These are phyloP conservation scores for Tachycineta bicolor DNA, from an alignment of 2,113 vertebrate genomes.

Conservation along the genomic window DNA sequence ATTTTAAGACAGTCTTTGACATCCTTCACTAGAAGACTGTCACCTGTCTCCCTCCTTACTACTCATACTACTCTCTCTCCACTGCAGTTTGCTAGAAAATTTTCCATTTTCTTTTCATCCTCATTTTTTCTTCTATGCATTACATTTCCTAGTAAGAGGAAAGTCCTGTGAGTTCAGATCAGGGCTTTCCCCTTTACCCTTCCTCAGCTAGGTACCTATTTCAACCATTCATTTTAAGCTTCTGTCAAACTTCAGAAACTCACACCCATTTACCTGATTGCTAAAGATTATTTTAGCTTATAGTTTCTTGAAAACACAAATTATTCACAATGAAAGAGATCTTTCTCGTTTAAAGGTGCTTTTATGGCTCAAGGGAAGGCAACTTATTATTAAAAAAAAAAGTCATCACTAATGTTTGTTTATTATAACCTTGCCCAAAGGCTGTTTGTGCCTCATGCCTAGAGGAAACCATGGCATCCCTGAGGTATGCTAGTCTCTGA, in stretches of 20 bases:
- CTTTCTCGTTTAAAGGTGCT: slow-evolving; percentile 40
- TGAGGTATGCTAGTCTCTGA: background rate
- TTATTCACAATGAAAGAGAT: background rate
- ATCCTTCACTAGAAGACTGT: background rate
- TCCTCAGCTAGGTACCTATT: background rate
- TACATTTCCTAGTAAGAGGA: background rate
- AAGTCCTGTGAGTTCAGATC: background rate
- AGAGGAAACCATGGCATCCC: background rate
- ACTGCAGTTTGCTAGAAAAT: background rate
- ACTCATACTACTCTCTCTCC: background rate
- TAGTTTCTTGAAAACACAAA: background rate
- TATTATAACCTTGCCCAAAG: slow-evolving; percentile 38
- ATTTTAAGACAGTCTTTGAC: background rate
- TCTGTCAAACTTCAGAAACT: background rate
- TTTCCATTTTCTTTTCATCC: background rate
- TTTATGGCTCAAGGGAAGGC: background rate
- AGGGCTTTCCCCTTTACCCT: background rate
- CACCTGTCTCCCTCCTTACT: background rate
- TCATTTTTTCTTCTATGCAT: background rate
- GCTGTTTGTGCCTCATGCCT: background rate
- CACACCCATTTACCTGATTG: background rate
- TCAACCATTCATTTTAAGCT: background rate
- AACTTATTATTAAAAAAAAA: background rate
- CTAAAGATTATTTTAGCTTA: background rate
- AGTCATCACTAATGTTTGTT: slow-evolving; percentile 25